Base-by-base conservation (phyloP, 2,113 vertebrate species). In the Mustelus asterias region DNA sequence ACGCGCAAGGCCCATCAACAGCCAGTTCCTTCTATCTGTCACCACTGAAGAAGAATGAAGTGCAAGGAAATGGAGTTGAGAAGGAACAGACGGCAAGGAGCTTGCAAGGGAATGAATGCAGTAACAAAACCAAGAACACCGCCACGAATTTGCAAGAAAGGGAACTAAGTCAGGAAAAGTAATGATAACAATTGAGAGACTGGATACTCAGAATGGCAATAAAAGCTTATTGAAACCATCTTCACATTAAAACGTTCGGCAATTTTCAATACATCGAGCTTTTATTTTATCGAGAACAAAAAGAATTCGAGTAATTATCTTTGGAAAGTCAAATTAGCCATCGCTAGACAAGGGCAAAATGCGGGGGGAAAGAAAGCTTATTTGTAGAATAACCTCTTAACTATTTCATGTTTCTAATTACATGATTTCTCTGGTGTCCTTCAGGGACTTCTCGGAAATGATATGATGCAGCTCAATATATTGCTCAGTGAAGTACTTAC, bases 361-460 rank as follows among this genome's bases (percentile, higher is more conserved):
- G 54, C 14, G 5, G 4, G 48, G 48, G 48, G 7, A 60, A 70
- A 26, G 13, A 70, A 70, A 94, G 0, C 33, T 14, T 83, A 83
- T 83, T 67, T 70, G 37, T 70, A 48, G 41, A 94, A 48, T 94
- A 44, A 94, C 60, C 65, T 94, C 67, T 44, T 94, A 70, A 69
- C 93, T 70, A 48, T 72, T 70, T 94, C 93, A 94, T 94, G 93
- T 94, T 70, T 94, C 93, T 26, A 70, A 44, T 69, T 94, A 94
- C 41, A 44, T 70, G 9, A 26, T 60, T 60, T 90, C 58, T 60
- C 54, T 90, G 88, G 26, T 94, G 37, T 94, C 16, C 65, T 69
- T 94, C 37, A 44, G 93, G 65, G 93, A 69, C 37, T 69, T 11
- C 37, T 70, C 70, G 24, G 37, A 44, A 94, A 18, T 94, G 93